Conservation (phyloP, 2,797 vertebrate genomes). For the Sebastes itinus region DNA sequence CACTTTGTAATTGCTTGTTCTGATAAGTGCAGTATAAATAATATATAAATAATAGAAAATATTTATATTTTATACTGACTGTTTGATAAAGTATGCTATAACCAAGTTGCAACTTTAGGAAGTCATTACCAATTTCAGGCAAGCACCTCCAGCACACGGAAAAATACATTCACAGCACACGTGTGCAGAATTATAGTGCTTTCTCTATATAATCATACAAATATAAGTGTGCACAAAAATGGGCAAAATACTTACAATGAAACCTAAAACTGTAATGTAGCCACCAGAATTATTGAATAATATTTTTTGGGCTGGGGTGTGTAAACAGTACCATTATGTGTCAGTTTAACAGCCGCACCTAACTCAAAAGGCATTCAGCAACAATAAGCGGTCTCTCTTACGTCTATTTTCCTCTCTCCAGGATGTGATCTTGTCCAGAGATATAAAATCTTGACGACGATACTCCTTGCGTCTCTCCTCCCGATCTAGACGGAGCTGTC, state of each 20-base stretch:
- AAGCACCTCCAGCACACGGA: background rate
- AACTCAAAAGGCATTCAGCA: background rate
- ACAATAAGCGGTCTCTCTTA: constrained; percentile 50
- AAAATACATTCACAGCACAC: background rate
- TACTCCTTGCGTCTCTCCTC: constrained; percentile 95
- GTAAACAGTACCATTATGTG: background rate
- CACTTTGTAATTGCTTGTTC: too few species aligned
- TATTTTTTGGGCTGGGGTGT: background rate
- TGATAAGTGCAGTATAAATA: too few species aligned
- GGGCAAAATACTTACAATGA: background rate
- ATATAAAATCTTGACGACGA: constrained; percentile 83
- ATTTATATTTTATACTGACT: background rate
- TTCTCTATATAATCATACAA: background rate
- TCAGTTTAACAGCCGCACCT: background rate
- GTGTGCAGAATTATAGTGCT: background rate
- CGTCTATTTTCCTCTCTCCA: constrained; percentile 88
- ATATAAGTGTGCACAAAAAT: background rate
- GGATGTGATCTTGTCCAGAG: constrained; percentile 86
- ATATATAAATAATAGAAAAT: background rate
- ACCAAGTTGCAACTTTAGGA: background rate
- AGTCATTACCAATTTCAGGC: background rate
- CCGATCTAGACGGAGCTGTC: constrained; percentile 88
- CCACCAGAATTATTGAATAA: background rate
- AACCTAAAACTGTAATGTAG: background rate
- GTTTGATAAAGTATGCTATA: background rate